Evolutionary conservation across 2,797 vertebrate genomes (phyloP).

Genomic region (Epinephelus awoara): DNA sequence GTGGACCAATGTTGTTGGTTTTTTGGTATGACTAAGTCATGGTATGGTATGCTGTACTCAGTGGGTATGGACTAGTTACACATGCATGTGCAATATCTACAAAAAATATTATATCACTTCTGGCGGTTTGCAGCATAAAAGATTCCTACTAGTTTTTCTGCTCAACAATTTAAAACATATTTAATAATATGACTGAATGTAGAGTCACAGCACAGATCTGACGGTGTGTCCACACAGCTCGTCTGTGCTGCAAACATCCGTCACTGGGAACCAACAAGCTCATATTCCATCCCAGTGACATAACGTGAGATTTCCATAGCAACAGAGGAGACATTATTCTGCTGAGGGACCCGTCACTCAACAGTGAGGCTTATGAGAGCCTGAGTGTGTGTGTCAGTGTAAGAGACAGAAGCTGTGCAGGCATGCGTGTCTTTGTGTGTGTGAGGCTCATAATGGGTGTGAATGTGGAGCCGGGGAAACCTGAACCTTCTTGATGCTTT

Average conservation of each 20-base stretch:
- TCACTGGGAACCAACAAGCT: slow-evolving; percentile 58
- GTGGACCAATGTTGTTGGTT: too few species aligned
- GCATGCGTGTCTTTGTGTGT: slow-evolving; percentile 55
- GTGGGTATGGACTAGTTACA: too few species aligned
- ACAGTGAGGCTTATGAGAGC: slow-evolving; percentile 69
- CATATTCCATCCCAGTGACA: slow-evolving; percentile 70
- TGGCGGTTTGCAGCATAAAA: too few species aligned
- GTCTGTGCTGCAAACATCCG: slow-evolving; percentile 17
- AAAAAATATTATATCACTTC: too few species aligned
- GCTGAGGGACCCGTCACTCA: slow-evolving; percentile 72
- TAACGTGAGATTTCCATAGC: slow-evolving; percentile 69
- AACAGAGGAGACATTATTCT: slow-evolving; percentile 74
- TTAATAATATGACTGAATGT: too few species aligned
- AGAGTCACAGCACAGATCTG: too few species aligned
- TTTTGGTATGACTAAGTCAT: too few species aligned
- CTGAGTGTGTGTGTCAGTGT: slow-evolving; percentile 39
- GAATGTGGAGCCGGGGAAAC: slow-evolving; percentile 69
- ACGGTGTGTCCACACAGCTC: not conserved
- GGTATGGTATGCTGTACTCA: too few species aligned
- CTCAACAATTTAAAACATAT: too few species aligned
- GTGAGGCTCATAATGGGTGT: slow-evolving; percentile 57
- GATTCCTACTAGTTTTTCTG: too few species aligned
- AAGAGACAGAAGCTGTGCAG: slow-evolving; percentile 31
- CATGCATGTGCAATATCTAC: too few species aligned
- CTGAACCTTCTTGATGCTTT: slow-evolving; percentile 66